Evolutionary conservation across 2,113 vertebrate species (phyloP).

Genomic region (Mola mola): DNA sequence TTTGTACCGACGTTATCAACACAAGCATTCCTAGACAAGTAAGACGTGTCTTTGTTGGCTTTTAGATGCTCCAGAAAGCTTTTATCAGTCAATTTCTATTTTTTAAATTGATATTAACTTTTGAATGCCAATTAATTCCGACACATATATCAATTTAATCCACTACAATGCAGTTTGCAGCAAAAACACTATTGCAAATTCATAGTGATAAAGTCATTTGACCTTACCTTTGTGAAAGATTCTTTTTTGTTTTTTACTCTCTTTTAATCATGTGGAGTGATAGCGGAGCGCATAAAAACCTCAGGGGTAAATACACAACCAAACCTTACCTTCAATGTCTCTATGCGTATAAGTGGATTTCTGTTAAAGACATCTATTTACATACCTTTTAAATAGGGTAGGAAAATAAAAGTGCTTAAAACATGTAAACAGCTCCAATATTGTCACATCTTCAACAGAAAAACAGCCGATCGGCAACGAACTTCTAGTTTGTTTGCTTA

Average conservation of each 20-base stretch:
- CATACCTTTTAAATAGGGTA: background rate
- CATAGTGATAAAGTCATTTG: background rate
- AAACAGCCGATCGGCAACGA: background rate
- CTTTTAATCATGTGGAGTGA: background rate
- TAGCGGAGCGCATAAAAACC: too few relatives aligned
- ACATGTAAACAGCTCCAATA: background rate
- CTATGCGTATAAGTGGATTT: background rate
- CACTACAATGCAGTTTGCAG: too few relatives aligned
- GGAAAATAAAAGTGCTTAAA: constrained; percentile 1
- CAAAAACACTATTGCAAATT: background rate
- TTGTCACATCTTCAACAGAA: background rate
- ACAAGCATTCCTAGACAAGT: constrained; percentile 12
- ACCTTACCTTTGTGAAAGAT: background rate
- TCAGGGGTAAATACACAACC: background rate
- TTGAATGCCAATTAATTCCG: too few relatives aligned
- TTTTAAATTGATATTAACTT: too few relatives aligned
- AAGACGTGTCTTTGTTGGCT: background rate
- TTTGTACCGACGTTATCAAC: constrained; percentile 34
- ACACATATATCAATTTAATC: too few relatives aligned
- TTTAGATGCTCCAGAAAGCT: background rate
- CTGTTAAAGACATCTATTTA: background rate
- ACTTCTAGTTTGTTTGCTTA: constrained; percentile 5
- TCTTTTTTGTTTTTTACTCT: background rate
- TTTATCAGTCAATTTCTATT: too few relatives aligned
- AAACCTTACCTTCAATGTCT: background rate